A percentile compares a stretch with the other conserved stretches of the same genome.
phyloP scores from a whole-genome alignment of 2,888 invertebrate species.

The Agrotis clavis region DNA sequence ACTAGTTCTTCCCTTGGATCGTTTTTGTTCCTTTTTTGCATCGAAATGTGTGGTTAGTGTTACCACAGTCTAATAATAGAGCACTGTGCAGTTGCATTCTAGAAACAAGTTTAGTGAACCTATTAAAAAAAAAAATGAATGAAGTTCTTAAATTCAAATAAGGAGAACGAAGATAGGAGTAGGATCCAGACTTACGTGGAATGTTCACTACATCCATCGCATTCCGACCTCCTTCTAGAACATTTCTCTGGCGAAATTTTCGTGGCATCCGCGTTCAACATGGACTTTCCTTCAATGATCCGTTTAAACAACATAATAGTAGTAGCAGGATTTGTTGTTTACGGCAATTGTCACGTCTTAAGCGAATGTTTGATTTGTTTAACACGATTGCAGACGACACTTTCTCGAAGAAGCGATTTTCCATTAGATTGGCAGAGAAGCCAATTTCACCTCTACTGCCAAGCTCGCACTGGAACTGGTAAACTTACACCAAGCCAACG shows the following conservation, averaged over 20 bases:
- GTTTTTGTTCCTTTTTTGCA: constrained; percentile 14
- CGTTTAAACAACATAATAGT: constrained; percentile 91
- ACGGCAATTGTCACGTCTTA: constrained; percentile 86
- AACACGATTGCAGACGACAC: constrained; percentile 82
- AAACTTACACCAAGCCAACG: constrained; percentile 62
- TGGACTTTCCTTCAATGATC: constrained; percentile 91
- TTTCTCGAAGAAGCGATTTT: constrained; percentile 86
- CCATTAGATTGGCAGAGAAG: constrained; percentile 90
- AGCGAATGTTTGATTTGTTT: constrained; percentile 87
- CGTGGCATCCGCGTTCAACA: constrained; percentile 86
- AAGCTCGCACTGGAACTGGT: constrained; percentile 79
- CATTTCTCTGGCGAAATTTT: constrained; percentile 83
- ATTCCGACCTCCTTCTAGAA: constrained; percentile 88
- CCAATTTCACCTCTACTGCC: constrained; percentile 86
- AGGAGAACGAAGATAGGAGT: constrained; percentile 13
- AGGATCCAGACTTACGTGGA: constrained; percentile 83
- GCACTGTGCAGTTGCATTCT: constrained; percentile 4
- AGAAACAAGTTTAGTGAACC: background rate
- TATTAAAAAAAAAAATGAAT: background rate
- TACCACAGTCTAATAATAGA: background rate
- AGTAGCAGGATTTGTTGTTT: constrained; percentile 89
- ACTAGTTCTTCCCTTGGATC: background rate
- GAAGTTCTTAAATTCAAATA: background rate
- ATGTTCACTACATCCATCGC: constrained; percentile 87
- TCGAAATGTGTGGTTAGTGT: background rate